Conservation (phyloP, 1,140 invertebrate species). For the Macrobrachium rosenbergii region DNA sequence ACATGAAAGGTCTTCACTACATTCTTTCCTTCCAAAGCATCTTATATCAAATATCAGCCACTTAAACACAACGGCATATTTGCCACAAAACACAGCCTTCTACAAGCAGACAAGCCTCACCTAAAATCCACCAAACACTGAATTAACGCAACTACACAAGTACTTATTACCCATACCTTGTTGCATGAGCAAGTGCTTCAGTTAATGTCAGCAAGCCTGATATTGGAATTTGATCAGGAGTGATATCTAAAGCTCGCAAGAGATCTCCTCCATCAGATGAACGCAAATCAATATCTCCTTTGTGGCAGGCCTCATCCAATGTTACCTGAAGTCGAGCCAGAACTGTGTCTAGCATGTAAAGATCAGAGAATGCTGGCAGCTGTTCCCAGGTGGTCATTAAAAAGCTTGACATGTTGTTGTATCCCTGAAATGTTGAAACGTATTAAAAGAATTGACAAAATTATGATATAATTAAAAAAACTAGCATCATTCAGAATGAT, state of each 20-base stretch:
- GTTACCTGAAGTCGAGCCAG: conserved; percentile 80
- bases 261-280: conserved; percentile 60
- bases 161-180: conserved; percentile 25
- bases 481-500: too few relatives aligned
- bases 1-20: too few relatives aligned
- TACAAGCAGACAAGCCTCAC: neutral
- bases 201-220: conserved; percentile 60
- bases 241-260: conserved; percentile 58
- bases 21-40: neutral
- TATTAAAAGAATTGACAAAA: neutral
- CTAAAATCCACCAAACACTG: neutral
- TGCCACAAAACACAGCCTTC: too few relatives aligned
- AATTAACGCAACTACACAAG: neutral
- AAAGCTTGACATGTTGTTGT: conserved; percentile 24
- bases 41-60: too few relatives aligned
- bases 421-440: conserved; percentile 28
- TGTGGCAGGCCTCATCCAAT: conserved; percentile 72
- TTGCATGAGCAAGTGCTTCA: conserved; percentile 53
- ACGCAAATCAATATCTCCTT: conserved; percentile 61
- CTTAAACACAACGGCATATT: too few relatives aligned
- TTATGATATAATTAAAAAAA: too few relatives aligned
- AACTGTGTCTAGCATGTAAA: conserved; percentile 78
- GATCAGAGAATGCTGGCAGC: conserved; percentile 77
- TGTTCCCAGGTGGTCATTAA: conserved; percentile 65
- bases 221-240: conserved; percentile 60